Conservation (phyloP, 2,113 vertebrate species). For the Caretta caretta region DNA sequence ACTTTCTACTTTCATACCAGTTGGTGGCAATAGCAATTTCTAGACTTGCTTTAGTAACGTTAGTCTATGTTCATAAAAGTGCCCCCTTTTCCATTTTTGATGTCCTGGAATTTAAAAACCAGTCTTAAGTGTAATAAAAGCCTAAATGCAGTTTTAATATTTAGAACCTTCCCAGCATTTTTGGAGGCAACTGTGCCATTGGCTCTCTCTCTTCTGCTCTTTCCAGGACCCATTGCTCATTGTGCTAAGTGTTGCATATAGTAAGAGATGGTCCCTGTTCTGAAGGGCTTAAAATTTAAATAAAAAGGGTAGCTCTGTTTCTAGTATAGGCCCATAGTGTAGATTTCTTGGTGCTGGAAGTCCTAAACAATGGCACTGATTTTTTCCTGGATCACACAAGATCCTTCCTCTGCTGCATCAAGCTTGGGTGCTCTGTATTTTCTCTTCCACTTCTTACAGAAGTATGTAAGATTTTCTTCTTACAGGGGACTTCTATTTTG, state of each 20-base stretch:
- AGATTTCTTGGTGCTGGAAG: background rate
- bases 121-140: background rate
- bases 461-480: background rate
- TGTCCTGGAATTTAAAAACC: background rate
- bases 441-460: background rate
- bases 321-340: background rate
- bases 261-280: background rate
- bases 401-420: background rate
- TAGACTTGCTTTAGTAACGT: background rate
- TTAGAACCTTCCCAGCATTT: background rate
- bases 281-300: background rate
- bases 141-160: background rate
- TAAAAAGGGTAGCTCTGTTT: background rate
- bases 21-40: background rate
- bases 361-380: background rate
- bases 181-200: background rate
- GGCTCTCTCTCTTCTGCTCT: background rate
- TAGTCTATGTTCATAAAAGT: background rate
- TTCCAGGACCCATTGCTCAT: accelerated
- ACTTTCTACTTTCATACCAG: background rate
- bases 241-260: background rate
- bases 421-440: background rate
- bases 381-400: background rate
- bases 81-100: background rate
- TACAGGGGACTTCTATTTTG: background rate